Base-by-base conservation (phyloP, 2,113 vertebrate species). In the Periophthalmodon schlosseri region DNA sequence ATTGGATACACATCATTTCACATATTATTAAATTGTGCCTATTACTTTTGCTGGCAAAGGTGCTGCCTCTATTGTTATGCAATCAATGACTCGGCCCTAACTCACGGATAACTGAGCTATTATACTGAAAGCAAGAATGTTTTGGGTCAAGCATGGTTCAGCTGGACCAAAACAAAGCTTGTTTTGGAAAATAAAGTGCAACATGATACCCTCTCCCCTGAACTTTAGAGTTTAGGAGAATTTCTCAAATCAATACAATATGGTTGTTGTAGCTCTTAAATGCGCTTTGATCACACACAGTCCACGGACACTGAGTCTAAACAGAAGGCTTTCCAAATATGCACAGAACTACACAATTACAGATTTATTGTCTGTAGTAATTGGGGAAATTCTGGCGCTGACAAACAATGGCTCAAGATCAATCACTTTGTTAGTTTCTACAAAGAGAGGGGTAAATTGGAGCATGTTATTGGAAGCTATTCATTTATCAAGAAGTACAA, bases 381-480 rank as follows among this genome's bases (percentile, higher is more conserved):
- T 72, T 75, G 60, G 77, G 67, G 75, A 63, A 78, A 82, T 39
- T 47, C 36, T 63, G 54, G 74, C 57, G 61, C 24, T 12, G 18
- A 24, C 15, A 34, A 3, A 60, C 24, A 49, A 14, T 72, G 68
- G n/a, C 49, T 18, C 1, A 24, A 61, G 56, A 52, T 63, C 24
- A 13, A 34, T 76, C 68, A 54, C 54, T 61, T 73, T 49, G 61
- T 47, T 49, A 54, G 11, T 21, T 66, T 36, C 21, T 60, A 3
- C 63, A 15, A 63, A 34, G 24, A 8, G 15, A 63, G 28, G 60
- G 65, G 33, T 28, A 63, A 83, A 85, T 78, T 72, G 68, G 72
- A 78, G 72, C 74, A 75, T 61, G 79, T 75, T 73, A 69, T 84
- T 78, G 66, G 68, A 69, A 72, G 77, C 50, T 21, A 69, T 71